phyloP scores from a whole-genome alignment of 2,888 invertebrate species.

The Sympetrum striolatum region DNA sequence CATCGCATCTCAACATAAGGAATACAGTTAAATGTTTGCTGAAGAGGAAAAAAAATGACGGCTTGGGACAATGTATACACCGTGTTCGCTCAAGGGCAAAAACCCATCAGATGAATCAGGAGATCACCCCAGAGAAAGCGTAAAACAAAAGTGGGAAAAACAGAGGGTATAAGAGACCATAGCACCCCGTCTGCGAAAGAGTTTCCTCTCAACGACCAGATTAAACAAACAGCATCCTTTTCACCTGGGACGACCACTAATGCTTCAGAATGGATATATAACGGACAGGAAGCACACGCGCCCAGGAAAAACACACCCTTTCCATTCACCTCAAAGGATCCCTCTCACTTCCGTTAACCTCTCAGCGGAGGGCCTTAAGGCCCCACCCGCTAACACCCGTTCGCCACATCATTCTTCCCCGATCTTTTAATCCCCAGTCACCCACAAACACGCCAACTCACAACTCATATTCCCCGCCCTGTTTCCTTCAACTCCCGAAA shows the following conservation, averaged over 20 bases:
- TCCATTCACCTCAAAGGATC: neutral
- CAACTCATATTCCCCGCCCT: neutral
- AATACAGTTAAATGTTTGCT: no score
- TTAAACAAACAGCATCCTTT: neutral
- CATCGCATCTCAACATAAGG: no score
- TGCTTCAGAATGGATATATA: conserved; percentile 37
- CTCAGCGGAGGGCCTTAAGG: neutral
- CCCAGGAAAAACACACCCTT: neutral
- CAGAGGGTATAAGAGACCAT: neutral
- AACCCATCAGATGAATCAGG: neutral
- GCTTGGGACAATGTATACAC: neutral
- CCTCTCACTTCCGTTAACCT: conserved; percentile 9
- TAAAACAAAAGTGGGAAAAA: neutral
- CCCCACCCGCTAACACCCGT: neutral
- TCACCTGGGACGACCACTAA: conserved; percentile 35
- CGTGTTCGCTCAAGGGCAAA: neutral
- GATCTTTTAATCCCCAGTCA: neutral
- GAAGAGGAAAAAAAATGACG: neutral
- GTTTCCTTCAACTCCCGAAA: neutral
- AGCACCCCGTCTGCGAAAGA: neutral
- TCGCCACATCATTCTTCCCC: neutral
- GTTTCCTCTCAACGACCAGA: neutral
- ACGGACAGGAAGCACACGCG: conserved; percentile 20
- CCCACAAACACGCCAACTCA: neutral
- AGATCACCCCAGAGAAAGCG: neutral